phyloP scores from a whole-genome alignment of 2,113 vertebrate species.

The Cromileptes altivelis region DNA sequence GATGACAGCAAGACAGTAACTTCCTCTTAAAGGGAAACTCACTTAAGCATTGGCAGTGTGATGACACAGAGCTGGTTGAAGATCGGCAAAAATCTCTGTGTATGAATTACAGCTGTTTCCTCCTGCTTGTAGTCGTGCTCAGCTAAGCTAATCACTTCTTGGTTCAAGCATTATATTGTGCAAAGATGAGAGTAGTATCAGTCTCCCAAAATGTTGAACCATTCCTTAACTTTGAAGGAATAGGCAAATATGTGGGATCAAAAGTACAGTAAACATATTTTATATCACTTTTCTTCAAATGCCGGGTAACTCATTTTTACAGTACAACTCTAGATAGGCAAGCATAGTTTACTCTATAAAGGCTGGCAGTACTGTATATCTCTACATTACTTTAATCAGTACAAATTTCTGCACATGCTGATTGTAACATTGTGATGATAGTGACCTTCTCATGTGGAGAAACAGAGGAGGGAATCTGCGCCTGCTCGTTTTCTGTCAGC shows the following conservation, averaged over 20 bases:
- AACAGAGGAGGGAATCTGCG: slow-evolving; percentile 87
- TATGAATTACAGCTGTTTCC: too few relatives aligned
- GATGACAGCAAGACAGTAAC: too few relatives aligned
- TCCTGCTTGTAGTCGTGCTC: too few relatives aligned
- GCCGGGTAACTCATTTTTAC: not conserved
- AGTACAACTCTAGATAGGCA: not conserved
- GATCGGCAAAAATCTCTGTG: too few relatives aligned
- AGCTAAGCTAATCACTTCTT: too few relatives aligned
- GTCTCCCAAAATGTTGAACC: not conserved
- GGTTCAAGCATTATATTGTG: too few relatives aligned
- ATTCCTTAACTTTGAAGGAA: not conserved
- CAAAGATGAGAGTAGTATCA: too few relatives aligned
- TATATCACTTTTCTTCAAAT: not conserved
- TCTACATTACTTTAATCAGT: slow-evolving; percentile 2
- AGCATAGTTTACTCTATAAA: not conserved
- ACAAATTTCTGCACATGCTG: not conserved
- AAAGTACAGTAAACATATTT: not conserved
- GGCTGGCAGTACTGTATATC: not conserved
- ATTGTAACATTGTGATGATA: slow-evolving; percentile 32
- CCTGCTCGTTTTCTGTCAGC: slow-evolving; percentile 94
- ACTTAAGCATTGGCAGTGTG: too few relatives aligned
- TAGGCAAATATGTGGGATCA: not conserved
- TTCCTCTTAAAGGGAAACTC: too few relatives aligned
- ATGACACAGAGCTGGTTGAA: too few relatives aligned
- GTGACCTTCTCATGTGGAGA: slow-evolving; percentile 96